Evolutionary conservation across 2,888 invertebrate genomes (phyloP).

Genomic region (Acanthosoma haemorrhoidale): DNA sequence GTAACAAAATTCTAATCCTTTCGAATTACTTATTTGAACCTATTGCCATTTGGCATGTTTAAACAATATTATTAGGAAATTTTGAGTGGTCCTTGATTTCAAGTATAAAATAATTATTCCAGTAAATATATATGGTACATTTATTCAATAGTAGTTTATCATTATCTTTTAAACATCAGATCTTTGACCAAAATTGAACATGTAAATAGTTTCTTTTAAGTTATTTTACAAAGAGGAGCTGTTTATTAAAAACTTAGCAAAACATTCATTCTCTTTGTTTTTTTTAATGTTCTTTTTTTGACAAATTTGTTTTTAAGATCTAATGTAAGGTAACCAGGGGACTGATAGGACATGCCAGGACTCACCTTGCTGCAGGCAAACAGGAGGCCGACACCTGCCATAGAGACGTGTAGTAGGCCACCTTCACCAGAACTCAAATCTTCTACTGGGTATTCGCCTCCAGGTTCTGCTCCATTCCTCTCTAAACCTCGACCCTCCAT

Average conservation of each 20-base stretch:
- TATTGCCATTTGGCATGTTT: not conserved
- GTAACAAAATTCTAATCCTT: slow-evolving; percentile 12
- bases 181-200: slow-evolving; percentile 15
- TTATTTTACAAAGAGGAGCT: slow-evolving; percentile 3
- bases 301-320: slow-evolving; percentile 7
- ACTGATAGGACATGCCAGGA: slow-evolving; percentile 18
- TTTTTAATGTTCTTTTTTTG: not conserved
- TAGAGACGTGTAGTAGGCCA: slow-evolving; percentile 95
- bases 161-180: slow-evolving; percentile 34
- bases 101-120: slow-evolving; percentile 16
- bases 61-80: slow-evolving; percentile 44
- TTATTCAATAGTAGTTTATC: slow-evolving; percentile 4
- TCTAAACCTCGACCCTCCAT: slow-evolving; percentile 85
- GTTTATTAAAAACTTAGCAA: not conserved
- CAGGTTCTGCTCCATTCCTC: slow-evolving; percentile 68
- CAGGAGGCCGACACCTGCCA: slow-evolving; percentile 97
- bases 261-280: not conserved
- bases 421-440: slow-evolving; percentile 96
- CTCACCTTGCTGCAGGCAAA: slow-evolving; percentile 98
- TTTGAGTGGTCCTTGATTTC: slow-evolving; percentile 50
- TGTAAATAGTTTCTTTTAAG: slow-evolving; percentile 21
- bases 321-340: slow-evolving; percentile 6
- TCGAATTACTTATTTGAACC: slow-evolving; percentile 7
- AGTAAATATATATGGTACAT: not conserved
- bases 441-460: slow-evolving; percentile 97